These are phyloP conservation scores for Loriculus beryllinus DNA, from an alignment of 2,797 vertebrate species.

Conservation along the genomic window DNA sequence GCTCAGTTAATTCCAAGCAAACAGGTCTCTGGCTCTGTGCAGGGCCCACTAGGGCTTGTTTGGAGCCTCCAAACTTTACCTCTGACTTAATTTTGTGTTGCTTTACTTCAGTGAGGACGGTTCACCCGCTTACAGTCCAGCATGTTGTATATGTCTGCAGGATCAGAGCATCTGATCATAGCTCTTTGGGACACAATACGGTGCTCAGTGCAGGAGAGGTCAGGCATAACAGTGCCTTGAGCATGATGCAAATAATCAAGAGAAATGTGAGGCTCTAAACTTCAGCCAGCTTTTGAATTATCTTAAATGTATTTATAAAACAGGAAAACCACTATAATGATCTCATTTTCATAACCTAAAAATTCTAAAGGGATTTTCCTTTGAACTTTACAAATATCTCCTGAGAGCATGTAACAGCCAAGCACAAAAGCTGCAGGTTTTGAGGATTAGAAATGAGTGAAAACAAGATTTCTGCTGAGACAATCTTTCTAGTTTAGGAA, in stretches of 20 bases:
- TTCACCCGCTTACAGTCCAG: background rate
- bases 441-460: background rate
- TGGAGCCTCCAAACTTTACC: background rate
- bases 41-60: background rate
- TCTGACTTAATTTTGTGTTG: background rate
- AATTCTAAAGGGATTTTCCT: background rate
- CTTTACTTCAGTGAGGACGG: background rate
- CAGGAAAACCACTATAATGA: background rate
- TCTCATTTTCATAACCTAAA: background rate
- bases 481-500: background rate
- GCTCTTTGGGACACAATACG: accelerated
- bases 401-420: background rate
- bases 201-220: background rate
- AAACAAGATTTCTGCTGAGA: background rate
- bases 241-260: background rate
- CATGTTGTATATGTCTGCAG: background rate
- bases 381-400: background rate
- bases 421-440: background rate
- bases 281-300: background rate
- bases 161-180: background rate
- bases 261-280: background rate
- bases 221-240: background rate
- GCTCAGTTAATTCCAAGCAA: background rate
- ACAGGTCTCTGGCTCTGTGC: background rate
- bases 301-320: background rate